phyloP scores from a whole-genome alignment of 2,888 invertebrate genomes.

The Biston stratarius region DNA sequence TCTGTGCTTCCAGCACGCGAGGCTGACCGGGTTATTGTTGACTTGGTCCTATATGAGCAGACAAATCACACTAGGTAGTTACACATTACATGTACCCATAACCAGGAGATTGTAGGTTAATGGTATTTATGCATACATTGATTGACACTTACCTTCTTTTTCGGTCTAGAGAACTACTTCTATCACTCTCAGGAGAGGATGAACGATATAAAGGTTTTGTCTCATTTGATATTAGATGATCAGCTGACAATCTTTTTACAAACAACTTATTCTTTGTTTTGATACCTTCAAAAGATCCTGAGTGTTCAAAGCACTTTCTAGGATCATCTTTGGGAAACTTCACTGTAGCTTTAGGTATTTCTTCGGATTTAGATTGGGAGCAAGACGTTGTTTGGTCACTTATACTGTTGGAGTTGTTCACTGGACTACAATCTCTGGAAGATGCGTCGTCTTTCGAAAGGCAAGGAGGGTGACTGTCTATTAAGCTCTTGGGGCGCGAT shows the following conservation, averaged over 20 bases:
- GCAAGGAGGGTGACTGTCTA: conserved; percentile 63
- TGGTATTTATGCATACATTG: conserved; percentile 3
- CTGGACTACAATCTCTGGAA: conserved; percentile 73
- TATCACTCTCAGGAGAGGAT: conserved; percentile 82
- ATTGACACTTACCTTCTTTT: conserved; percentile 69
- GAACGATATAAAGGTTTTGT: conserved; percentile 73
- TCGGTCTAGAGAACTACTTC: conserved; percentile 80
- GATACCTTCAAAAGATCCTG: conserved; percentile 80
- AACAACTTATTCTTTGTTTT: conserved; percentile 79
- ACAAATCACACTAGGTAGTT: conserved; percentile 37
- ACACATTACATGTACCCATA: conserved; percentile 35
- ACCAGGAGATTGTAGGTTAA: conserved; percentile 23
- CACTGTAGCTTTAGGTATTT: conserved; percentile 76
- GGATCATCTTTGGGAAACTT: conserved; percentile 77
- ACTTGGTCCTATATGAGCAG: conserved; percentile 69
- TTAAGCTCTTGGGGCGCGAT: conserved; percentile 77
- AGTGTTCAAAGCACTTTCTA: conserved; percentile 78
- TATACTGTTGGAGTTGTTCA: conserved; percentile 73
- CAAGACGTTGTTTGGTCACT: conserved; percentile 71
- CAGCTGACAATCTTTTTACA: conserved; percentile 81
- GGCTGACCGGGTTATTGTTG: conserved; percentile 74
- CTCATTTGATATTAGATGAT: conserved; percentile 80
- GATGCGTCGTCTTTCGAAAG: conserved; percentile 61
- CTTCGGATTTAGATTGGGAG: conserved; percentile 74
- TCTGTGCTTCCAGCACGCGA: conserved; percentile 86